Evolutionary conservation across 1,140 invertebrate genomes (phyloP), one percentile per base, ranked within the genome.

Genomic region (Saccostrea glomerata): DNA sequence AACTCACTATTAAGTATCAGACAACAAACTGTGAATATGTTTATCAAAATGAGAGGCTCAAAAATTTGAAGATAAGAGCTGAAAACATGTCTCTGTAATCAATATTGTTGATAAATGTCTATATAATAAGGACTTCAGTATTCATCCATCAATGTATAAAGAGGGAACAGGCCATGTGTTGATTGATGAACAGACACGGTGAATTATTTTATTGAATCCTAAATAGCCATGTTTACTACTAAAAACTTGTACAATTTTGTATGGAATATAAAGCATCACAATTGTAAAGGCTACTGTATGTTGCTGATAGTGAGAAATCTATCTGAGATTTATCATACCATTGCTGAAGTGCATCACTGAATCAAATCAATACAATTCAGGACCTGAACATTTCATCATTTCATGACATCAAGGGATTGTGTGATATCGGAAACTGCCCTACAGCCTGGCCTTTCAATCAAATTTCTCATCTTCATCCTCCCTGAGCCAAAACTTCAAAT

Each of bases 321-420:
- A n/a, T 20, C 17, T 23, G 60, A 66, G 20, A 66, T 66, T 66
- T n/a, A 9, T n/a, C 15, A 7, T 66, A 47, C 9, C 47, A 47
- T 47, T 47, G 9, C 47, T 47, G 47, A 47, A 47, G 47, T 47
- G 47, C 47, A 47, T 23, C 30, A 73, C 11, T 1, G 12, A 77
- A 77, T 77, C 70, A 77, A 77, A 77, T 77, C 70, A 77, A 77
- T 77, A 77, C 25, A 15, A 25, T 30, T 77, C 23, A 36, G 70
- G 70, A 66, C 15, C 70, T 30, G 6, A 30, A 30, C 30, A 36
- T 77, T 13, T 25, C 9, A 77, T 30, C 1, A 77, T 77, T 77
- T 77, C 25, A 66, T 20, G 23, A 23, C 60, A 66, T 66, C 60
- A 66, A 77, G 25, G 30, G 15, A 77, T 12, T 25, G 13, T 30